These are phyloP conservation scores for Apocheima hispidaria DNA, from an alignment of 2,888 invertebrate genomes.

Conservation along the genomic window DNA sequence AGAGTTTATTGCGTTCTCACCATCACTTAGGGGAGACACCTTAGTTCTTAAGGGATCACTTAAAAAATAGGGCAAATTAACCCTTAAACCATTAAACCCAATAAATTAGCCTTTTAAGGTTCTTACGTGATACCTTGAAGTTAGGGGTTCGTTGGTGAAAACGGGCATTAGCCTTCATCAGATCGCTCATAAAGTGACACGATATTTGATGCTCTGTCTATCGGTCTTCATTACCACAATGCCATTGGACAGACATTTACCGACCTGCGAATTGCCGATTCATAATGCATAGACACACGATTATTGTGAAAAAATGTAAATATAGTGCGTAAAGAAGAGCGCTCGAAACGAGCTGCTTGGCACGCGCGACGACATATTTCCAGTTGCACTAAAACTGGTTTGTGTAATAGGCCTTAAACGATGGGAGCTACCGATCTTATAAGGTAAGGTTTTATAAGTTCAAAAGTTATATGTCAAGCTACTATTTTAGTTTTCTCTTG, in stretches of 20 bases:
- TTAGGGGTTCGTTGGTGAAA: too few relatives aligned
- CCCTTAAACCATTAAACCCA: too few relatives aligned
- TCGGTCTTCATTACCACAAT: conserved; percentile 14
- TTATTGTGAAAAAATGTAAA: conserved; percentile 59
- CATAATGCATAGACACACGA: conserved; percentile 36
- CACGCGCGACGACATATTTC: conserved; percentile 81
- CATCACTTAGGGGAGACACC: too few relatives aligned
- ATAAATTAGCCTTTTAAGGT: too few relatives aligned
- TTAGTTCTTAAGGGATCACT: too few relatives aligned
- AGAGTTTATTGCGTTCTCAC: too few relatives aligned
- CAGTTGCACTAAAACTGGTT: conserved; percentile 76
- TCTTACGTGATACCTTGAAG: too few relatives aligned
- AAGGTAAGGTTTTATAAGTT: conserved; percentile 15
- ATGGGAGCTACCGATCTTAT: conserved; percentile 22
- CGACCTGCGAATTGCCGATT: conserved; percentile 23
- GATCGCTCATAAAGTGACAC: too few relatives aligned
- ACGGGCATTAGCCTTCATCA: too few relatives aligned
- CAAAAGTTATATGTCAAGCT: not conserved
- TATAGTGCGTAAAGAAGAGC: conserved; percentile 66
- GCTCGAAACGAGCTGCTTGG: conserved; percentile 68
- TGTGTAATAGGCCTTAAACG: conserved; percentile 59
- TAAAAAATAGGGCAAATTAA: too few relatives aligned
- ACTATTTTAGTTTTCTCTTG: not conserved
- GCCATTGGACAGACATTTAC: conserved; percentile 28
- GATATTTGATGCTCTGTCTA: too few relatives aligned